Evolutionary conservation across 2,888 invertebrate genomes (phyloP), one percentile per base, ranked within the genome.

Genomic region (Endomychus coccineus): DNA sequence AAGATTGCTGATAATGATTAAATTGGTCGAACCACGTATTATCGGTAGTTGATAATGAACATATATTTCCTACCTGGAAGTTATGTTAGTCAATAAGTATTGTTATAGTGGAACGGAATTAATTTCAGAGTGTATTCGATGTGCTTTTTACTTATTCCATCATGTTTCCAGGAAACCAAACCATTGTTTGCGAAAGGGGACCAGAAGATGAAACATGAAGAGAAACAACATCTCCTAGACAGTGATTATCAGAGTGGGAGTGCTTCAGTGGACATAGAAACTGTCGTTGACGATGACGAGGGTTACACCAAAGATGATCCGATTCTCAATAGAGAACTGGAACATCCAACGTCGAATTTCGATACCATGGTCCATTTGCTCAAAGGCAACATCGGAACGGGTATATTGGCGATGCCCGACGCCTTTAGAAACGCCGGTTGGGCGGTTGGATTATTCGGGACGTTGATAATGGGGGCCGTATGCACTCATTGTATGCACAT

Each of bases 401-500:
- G 97, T 3, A 92, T 97, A 50, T 70, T 97, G 48, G 96, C 97
- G 4, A 90, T 98, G 87, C 96, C 97, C 3, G 82, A 90, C 67
- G 94, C 92, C 10, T 87, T 94, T 59, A 81, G 83, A 62, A 87
- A 94, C 69, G 83, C 92, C 36, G 95, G 95, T 7, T 71, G 94
- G 38, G 75, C 82, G 56, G 76, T 91, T 42, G 92, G 94, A 46
- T 74, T 87, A 14, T 71, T 84, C 52, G 85, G 89, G 3, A 80
- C 91, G 1, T 64, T 89, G 37, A 53, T 87, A 9, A 83, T 94
- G 74, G 92, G 91, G 9, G 69, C 77, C n/a, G 77, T 92, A 48
- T 90, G 90, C 62, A 85, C 89, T 9, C 91, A 94, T 64, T 92
- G 91, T 59, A 92, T 94, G 94, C 66, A 94, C 88, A 88, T 88